Evolutionary conservation across 1,140 invertebrate species (phyloP), one percentile per base, ranked within the genome.

Genomic region (Phymorhynchus buccinoides): DNA sequence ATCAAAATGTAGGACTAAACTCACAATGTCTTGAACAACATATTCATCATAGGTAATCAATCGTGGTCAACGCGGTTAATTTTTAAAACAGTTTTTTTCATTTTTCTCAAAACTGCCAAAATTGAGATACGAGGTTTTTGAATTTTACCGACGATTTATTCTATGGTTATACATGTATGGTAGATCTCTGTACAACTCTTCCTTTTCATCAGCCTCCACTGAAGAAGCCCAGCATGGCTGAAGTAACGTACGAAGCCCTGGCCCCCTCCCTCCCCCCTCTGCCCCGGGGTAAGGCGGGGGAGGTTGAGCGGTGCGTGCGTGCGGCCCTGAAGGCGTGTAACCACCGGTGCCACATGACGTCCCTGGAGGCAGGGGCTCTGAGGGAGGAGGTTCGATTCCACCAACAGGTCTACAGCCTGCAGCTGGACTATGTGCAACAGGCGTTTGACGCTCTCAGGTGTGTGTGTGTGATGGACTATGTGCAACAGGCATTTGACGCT

Each of bases 381-480:
- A 86, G 88, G 86, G 89, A 90, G 52, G 91, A 91, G 80, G 86
- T 91, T 41, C 90, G 89, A 80, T 91, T 91, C 84, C 91, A 91
- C 80, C 87, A 90, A 56, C 85, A 83, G 52, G 87, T 91, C 0
- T 91, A 91, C 80, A 85, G 90, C 48, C 82, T 90, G 14, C 90
- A 91, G 87, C 52, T 91, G 12, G 85, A 88, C 30, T 91, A 91
- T 52, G 85, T 89, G 48, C 86, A 90, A 30, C 87, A 88, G 16
- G 73, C 89, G 18, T 90, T 90, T 83, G 80, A 66, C 37, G 82
- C 84, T 48, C 42, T 84, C 3, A 87, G 66, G 84, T 84, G 41
- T 48, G 66, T 84, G 35, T 27, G 27, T 41, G 22, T 7, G 39
- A 42, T 30, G 39, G 77, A 81, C 16, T 39, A 18, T 30, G 73